Percentiles rank a stretch among this genome's conserved stretches.
Conservation (phyloP, 2,113 vertebrate genomes). For the Lepus americanus region DNA sequence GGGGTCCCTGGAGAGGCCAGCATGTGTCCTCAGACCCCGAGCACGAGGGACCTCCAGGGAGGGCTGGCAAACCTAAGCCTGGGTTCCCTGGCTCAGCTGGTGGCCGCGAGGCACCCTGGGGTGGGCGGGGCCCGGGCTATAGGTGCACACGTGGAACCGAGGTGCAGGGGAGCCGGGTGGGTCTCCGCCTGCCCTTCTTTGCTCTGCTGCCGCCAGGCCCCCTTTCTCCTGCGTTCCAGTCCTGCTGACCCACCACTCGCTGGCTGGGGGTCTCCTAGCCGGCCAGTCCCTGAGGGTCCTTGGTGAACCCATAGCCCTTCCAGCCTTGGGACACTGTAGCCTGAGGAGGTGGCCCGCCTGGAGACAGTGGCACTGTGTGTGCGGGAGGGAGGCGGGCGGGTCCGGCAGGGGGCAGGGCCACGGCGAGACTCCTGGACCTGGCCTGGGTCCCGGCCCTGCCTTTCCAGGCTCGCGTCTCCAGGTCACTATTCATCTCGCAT, state of each 20-base stretch:
- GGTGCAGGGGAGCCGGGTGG: not conserved
- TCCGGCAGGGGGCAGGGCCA: not conserved
- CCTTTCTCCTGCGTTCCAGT: not conserved
- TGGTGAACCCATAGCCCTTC: not conserved
- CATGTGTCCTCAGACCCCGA: not conserved
- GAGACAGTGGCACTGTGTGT: too few relatives aligned
- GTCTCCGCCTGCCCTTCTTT: not conserved
- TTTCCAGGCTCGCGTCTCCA: not conserved
- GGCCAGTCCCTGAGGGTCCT: not conserved
- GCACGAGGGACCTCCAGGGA: too few relatives aligned
- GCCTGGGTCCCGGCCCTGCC: not conserved
- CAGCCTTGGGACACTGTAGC: not conserved
- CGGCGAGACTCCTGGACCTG: not conserved
- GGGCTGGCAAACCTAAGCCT: too few relatives aligned
- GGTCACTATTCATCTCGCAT: not conserved
- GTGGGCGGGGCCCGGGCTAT: not conserved
- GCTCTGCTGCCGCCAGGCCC: not conserved
- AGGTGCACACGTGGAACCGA: too few relatives aligned
- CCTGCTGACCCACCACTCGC: rapidly evolving
- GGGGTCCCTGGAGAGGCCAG: not conserved
- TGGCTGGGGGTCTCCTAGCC: not conserved
- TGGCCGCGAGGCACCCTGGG: not conserved
- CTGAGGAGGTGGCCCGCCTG: not conserved
- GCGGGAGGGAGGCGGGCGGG: not conserved
- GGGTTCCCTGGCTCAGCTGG: too few relatives aligned